Conservation (phyloP, 2,113 vertebrate species). For the Ovis aries region ARS-UI_Ramb_v3.0 NC_056076.1:39338501-39339000, state of each 20-base stretch:
- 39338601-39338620: background rate
- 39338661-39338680: background rate
- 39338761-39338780: background rate
- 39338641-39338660: background rate
- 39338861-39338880: background rate
- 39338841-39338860: background rate
- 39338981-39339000: background rate
- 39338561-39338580: background rate
- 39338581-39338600: background rate
- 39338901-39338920: background rate
- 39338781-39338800: background rate
- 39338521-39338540: background rate
- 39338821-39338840: background rate
- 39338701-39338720: background rate
- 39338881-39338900: background rate
- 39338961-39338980: background rate
- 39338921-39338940: background rate
- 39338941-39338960: background rate
- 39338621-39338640: background rate
- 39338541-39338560: background rate
- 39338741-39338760: background rate
- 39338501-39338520: background rate
- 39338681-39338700: background rate
- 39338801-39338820: background rate
- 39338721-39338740: background rate